Conservation (phyloP, 2,797 vertebrate species). For the Melanotaenia parkinsoni region DNA sequence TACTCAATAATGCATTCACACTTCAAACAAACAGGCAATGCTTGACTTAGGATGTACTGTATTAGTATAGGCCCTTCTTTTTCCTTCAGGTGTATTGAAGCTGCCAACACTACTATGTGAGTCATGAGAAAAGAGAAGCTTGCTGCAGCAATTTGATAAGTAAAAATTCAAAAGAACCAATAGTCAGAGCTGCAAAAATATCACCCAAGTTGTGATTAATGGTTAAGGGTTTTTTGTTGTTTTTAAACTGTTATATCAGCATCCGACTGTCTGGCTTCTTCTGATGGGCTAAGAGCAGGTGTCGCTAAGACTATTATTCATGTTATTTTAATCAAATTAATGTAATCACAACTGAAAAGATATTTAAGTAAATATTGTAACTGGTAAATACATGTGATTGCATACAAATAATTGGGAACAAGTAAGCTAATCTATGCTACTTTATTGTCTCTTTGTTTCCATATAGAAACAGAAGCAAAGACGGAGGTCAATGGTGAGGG, state of each 20-base stretch:
- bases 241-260: no score
- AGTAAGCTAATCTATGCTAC: neutral
- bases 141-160: neutral
- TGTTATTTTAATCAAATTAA: neutral
- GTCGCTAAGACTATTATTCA: no score
- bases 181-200: no score
- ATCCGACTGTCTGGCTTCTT: no score
- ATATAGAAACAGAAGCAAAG: neutral
- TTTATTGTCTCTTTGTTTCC: neutral
- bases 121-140: neutral
- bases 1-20: no score
- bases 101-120: neutral
- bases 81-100: no score
- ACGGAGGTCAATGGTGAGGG: neutral
- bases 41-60: no score
- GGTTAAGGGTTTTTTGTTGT: no score
- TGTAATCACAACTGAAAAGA: neutral
- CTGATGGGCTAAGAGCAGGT: no score
- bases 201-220: no score
- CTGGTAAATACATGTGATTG: neutral
- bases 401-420: neutral
- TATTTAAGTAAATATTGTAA: neutral
- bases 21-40: no score
- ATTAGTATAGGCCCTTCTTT: no score
- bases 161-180: neutral